phyloP scores from a whole-genome alignment of 2,113 vertebrate species.

The Rhombomys opimus region DNA sequence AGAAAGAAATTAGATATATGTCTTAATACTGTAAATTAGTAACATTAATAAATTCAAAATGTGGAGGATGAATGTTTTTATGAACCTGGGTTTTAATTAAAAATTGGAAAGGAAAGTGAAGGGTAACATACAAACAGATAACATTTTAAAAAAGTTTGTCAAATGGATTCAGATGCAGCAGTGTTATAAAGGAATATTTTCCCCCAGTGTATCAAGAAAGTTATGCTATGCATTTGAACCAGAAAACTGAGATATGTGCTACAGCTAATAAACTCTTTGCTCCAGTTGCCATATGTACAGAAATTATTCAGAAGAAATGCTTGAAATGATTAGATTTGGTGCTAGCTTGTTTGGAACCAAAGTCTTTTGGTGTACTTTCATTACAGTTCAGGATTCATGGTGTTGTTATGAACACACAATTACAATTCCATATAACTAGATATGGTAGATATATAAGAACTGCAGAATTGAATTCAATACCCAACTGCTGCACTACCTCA shows the following conservation, averaged over 20 bases:
- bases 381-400: conserved; percentile 41
- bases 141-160: background rate
- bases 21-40: conserved; percentile 24
- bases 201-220: background rate
- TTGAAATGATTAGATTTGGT: conserved; percentile 70
- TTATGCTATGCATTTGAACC: conserved; percentile 2
- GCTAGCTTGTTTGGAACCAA: conserved; percentile 19
- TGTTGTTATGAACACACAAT: conserved; percentile 52
- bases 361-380: conserved; percentile 46
- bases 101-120: background rate
- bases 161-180: background rate
- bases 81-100: background rate
- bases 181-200: background rate
- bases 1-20: conserved; percentile 33
- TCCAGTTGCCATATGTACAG: conserved; percentile 22
- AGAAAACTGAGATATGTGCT: background rate
- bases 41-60: conserved; percentile 35
- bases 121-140: background rate
- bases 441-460: background rate
- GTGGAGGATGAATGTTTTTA: background rate
- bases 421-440: conserved; percentile 58
- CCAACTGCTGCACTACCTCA: background rate
- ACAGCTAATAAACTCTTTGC: conserved; percentile 37
- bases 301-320: conserved; percentile 68
- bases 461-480: conserved; percentile 38